Evolutionary conservation across 30 jellyfish, hydroid and myxozoan genomes (phyloP), one percentile per base, ranked within the genome.

Genomic region (Aurelia sp.): DNA sequence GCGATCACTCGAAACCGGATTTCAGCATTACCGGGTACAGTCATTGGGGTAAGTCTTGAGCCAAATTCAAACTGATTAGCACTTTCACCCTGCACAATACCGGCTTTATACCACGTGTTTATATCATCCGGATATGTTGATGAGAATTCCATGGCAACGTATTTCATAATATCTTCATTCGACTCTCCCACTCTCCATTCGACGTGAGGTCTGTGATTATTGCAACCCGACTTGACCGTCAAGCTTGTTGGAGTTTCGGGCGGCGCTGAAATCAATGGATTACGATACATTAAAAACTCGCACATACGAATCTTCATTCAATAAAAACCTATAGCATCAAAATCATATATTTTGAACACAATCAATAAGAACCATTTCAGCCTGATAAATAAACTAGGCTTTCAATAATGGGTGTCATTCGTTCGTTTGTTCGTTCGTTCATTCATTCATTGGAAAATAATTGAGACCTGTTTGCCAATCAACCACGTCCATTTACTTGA

Each of bases 161-260:
- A 79, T 27, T 64, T 67, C 86, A 87, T 78, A 15, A 72, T 21
- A 57, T 87, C 96, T 23, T 66, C 31, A 83, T 87, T 87, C 15
- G 90, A 83, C 59, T 91, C 96, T 52, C 93, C 96, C 7, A 84
- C 82, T 12, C 75, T 79, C 98, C 98, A 92, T 18, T 66, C 67
- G 12, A 92, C 55, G 16, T 44, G 44, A 5, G 97, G 91, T 21
- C 50, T 71, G 74, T 1, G 85, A 37, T 79, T 50, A 17, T 33
- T 8, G 82, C 98, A 93, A 55, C 55, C 27, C 23, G 58, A 76
- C 4, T 61, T 13, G 23, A 81, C 62, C 4, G 5, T 67, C 52
- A 93, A 6, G 30, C 85, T 78, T 21, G 96, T 78, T 20, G 98
- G 98, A 5, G 97, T 85, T 19, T 93, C 97, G 2, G 98, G 98